Evolutionary conservation across 2,113 vertebrate genomes (phyloP), one percentile per base, ranked within the genome.

Genomic region (Gadus macrocephalus): DNA sequence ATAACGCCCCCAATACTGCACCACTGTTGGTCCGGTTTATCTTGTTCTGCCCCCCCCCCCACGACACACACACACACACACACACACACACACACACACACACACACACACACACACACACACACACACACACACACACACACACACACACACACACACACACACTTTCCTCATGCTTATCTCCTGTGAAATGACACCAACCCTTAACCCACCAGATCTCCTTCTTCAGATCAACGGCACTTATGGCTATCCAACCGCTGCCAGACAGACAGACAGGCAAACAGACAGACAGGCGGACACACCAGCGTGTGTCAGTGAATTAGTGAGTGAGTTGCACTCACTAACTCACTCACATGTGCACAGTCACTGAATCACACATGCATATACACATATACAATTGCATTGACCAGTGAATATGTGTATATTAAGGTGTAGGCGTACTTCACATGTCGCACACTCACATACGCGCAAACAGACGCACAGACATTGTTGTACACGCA

Each of bases 81-180:
- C 83, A 80, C 58, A 25, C 25, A 2, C 25, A 25, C 25, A 2
- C 25, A 25, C 25, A 2, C 25, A 25, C 25, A 2, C 25, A 25
- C 25, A 2, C 25, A 25, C 25, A 2, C 25, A 25, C 25, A 2
- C 25, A 25, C 25, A 2, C 25, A 25, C 25, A 2, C 25, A 84
- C 83, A 80, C 58, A 81, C 75, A 79, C 79, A 82, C 78, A 70
- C 76, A 11, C 73, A 82, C 89, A 25, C 25, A 2, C 25, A 25
- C 25, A 2, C 25, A 25, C 25, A 25, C 25, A 2, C 25, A 84
- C 83, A 80, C 58, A 81, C 75, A 80, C 79, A 82, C 78, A 71
- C 76, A 11, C 73, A 83, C 89, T 90, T 90, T 91, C 89, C 83
- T 86, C 85, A 81, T 84, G 76, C 75, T 80, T 17, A 76, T 87